Conservation (phyloP, 2,113 vertebrate species). For the Myotis yumanensis region DNA sequence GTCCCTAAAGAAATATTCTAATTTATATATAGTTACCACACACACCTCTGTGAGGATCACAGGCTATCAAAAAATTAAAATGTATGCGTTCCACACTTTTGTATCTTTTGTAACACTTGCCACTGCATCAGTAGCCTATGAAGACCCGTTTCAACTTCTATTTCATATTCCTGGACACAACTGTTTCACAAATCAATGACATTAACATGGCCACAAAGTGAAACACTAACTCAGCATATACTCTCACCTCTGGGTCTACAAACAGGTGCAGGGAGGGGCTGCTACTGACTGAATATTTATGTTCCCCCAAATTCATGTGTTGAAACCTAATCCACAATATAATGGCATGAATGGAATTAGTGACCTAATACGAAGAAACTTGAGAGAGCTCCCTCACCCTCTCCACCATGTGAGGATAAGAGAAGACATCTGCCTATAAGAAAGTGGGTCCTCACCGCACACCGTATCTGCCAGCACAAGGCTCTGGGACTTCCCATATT, state of each 20-base stretch:
- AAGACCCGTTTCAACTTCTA: not conserved
- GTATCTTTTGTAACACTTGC: not conserved
- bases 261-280: not conserved
- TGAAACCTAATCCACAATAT: not conserved
- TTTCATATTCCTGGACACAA: not conserved
- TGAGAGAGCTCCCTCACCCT: accelerated
- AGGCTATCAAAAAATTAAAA: not conserved
- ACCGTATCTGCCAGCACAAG: too few relatives aligned
- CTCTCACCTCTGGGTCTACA: not conserved
- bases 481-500: not conserved
- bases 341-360: not conserved
- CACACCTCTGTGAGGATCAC: not conserved
- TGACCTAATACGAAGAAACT: not conserved
- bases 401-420: accelerated
- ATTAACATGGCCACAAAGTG: not conserved
- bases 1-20: slow-evolving; percentile 24
- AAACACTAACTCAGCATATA: not conserved
- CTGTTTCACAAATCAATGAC: not conserved
- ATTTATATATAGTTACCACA: slow-evolving; percentile 1
- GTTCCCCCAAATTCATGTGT: not conserved
- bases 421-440: accelerated
- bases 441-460: not conserved
- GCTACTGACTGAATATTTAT: not conserved
- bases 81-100: not conserved
- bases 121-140: not conserved